Evolutionary conservation across 2,797 vertebrate species (phyloP).

Genomic region (Sebastes trivittatus): DNA sequence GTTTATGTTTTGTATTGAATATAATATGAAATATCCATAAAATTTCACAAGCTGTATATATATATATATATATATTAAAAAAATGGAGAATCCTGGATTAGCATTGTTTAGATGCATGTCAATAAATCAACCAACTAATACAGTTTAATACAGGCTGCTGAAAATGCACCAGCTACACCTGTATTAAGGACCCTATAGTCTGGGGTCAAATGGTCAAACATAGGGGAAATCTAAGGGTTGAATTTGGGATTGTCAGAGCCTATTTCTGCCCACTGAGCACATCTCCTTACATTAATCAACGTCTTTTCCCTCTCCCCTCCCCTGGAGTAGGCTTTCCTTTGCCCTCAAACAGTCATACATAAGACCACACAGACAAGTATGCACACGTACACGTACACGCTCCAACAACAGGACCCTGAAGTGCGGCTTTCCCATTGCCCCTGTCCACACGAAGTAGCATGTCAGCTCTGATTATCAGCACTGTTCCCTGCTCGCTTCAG

Average conservation of each 20-base stretch:
- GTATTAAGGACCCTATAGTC: background rate
- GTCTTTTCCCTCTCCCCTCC: background rate
- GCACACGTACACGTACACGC: conserved; percentile 4
- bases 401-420: conserved; percentile 50
- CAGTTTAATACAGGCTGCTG: too few relatives aligned
- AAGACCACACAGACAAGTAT: conserved; percentile 29
- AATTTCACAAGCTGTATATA: too few relatives aligned
- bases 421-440: conserved; percentile 72
- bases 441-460: conserved; percentile 52
- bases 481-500: conserved; percentile 59
- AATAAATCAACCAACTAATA: background rate
- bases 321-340: conserved; percentile 47
- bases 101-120: background rate
- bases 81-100: background rate
- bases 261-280: conserved; percentile 53
- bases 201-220: conserved; percentile 5
- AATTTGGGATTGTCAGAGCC: conserved; percentile 45
- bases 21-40: too few relatives aligned
- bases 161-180: background rate
- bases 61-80: too few relatives aligned
- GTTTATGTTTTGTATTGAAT: too few relatives aligned
- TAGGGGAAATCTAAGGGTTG: conserved; percentile 34
- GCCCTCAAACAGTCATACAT: conserved; percentile 40
- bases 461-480: conserved; percentile 73
- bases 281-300: conserved; percentile 64